Evolutionary conservation across 1,140 invertebrate genomes (phyloP).

Genomic region (Trichonephila clavipes): DNA sequence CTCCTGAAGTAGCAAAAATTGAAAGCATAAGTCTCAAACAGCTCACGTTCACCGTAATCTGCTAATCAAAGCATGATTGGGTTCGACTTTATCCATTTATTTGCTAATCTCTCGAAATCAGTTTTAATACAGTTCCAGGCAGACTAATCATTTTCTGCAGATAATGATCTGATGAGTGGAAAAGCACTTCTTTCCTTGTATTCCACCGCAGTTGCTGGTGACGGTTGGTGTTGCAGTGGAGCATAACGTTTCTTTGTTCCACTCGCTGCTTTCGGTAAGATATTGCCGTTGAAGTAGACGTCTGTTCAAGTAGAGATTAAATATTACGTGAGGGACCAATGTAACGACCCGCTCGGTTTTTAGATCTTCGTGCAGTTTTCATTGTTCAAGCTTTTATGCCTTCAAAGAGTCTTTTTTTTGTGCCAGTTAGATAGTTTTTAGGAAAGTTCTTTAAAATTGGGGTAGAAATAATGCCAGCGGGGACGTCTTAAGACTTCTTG

Average conservation of each 20-base stretch:
- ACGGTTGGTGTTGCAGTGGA: not conserved
- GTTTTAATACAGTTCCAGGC: not conserved
- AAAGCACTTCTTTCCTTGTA: not conserved
- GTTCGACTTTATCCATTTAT: not conserved
- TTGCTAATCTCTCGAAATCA: not conserved
- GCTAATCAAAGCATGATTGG: not conserved
- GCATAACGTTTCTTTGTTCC: conserved; percentile 7
- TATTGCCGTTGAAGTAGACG: not conserved
- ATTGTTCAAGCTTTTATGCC: not conserved
- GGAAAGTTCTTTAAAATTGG: too few species aligned
- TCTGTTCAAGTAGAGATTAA: not conserved
- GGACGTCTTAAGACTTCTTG: too few species aligned
- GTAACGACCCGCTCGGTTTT: not conserved
- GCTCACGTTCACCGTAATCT: not conserved
- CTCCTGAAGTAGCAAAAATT: too few species aligned
- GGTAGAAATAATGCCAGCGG: too few species aligned
- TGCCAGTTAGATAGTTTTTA: not conserved
- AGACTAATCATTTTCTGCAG: not conserved
- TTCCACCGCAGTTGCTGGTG: not conserved
- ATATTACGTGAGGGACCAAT: not conserved
- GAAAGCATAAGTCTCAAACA: too few species aligned
- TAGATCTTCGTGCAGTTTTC: not conserved
- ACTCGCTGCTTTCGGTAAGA: not conserved
- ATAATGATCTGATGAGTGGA: not conserved
- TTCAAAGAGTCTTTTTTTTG: not conserved